Evolutionary conservation across 2,113 vertebrate species (phyloP).

Genomic region (Podarcis raffonei): DNA sequence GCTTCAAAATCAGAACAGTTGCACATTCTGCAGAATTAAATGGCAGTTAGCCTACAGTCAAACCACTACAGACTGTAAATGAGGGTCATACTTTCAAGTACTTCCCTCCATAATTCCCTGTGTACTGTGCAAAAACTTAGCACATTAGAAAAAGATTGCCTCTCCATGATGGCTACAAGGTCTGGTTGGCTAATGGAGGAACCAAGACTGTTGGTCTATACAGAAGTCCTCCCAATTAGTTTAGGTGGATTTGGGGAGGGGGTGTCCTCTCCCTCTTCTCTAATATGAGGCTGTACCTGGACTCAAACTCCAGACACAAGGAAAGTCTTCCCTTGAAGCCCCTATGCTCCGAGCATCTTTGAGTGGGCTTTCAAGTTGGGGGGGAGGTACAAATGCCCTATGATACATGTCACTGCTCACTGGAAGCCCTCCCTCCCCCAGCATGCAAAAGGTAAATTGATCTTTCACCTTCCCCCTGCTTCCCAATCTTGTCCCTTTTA

Average conservation of each 20-base stretch:
- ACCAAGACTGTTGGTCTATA: background rate
- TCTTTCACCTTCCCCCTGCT: background rate
- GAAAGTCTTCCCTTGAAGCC: background rate
- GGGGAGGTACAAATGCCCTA: background rate
- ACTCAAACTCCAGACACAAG: background rate
- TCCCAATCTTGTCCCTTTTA: background rate
- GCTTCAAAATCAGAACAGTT: background rate
- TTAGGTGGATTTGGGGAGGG: too few species aligned
- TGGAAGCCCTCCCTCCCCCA: background rate
- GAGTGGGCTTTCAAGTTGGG: too few species aligned
- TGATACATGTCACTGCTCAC: background rate
- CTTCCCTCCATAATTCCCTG: background rate
- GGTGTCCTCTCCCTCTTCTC: background rate
- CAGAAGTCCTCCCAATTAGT: background rate
- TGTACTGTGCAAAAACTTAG: background rate
- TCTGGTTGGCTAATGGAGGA: background rate
- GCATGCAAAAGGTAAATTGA: background rate
- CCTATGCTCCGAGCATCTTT: background rate
- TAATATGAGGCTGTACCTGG: background rate
- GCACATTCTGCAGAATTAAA: background rate
- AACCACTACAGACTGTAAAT: background rate
- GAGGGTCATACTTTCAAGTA: background rate
- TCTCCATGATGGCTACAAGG: background rate
- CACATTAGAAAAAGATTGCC: background rate
- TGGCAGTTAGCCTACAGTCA: background rate